These are phyloP conservation scores for Charanyca ferruginea DNA, from an alignment of 2,888 invertebrate species.

Conservation along the genomic window DNA sequence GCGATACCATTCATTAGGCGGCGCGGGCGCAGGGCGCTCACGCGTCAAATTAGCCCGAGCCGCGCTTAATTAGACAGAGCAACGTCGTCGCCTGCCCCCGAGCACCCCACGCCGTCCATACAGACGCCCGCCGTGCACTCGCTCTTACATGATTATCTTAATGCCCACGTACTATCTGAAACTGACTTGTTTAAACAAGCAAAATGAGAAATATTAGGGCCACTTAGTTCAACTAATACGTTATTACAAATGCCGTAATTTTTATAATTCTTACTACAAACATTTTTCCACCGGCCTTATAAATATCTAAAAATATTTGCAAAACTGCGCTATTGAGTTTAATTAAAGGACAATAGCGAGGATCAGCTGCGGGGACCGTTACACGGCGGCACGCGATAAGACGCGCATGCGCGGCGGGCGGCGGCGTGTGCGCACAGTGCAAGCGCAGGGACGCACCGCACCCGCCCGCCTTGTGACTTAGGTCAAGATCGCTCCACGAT, in stretches of 20 bases:
- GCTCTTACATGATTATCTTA: constrained; percentile 58
- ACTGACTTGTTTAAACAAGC: constrained; percentile 22
- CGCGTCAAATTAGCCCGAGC: constrained; percentile 89
- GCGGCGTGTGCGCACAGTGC: constrained; percentile 16
- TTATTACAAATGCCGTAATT: constrained; percentile 11
- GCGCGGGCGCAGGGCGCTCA: constrained; percentile 76
- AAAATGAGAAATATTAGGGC: constrained; percentile 14
- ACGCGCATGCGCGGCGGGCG: constrained; percentile 50
- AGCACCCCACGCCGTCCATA: constrained; percentile 64
- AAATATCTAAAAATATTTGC: constrained; percentile 66
- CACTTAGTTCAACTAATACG: neutral
- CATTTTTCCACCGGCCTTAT: constrained; percentile 24
- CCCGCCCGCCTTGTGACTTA: constrained; percentile 68
- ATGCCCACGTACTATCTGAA: constrained; percentile 56
- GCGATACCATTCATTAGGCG: constrained; percentile 90
- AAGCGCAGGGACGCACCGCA: constrained; percentile 47
- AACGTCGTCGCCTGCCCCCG: constrained; percentile 66
- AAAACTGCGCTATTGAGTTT: constrained; percentile 72
- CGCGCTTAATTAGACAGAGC: constrained; percentile 87
- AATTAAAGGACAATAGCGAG: constrained; percentile 83
- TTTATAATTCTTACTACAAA: constrained; percentile 9
- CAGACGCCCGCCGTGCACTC: constrained; percentile 57
- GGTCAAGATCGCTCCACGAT: constrained; percentile 70
- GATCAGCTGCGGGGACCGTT: constrained; percentile 88
- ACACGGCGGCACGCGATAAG: constrained; percentile 81